Conservation (phyloP, 2,113 vertebrate genomes). For the Rhabdomys dilectus region DNA sequence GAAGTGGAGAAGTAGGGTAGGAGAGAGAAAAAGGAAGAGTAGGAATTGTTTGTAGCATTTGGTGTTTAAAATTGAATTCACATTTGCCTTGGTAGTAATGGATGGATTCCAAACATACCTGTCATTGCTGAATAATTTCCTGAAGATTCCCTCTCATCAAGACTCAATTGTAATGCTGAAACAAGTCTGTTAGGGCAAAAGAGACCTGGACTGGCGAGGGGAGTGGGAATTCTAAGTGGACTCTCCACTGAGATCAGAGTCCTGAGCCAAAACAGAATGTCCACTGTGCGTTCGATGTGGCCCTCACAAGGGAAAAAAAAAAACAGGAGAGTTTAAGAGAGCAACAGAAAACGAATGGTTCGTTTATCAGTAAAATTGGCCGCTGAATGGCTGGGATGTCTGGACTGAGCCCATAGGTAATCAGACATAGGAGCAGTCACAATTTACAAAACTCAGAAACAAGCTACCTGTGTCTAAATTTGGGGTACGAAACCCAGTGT, state of each 20-base stretch:
- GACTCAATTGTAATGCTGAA: conserved; percentile 24
- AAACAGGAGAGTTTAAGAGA: conserved; percentile 60
- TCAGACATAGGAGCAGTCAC: not conserved
- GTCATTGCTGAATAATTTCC: conserved; percentile 53
- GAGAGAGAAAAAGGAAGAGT: not conserved
- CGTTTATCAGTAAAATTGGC: conserved; percentile 64
- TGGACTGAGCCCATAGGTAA: conserved; percentile 53
- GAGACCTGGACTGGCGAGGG: not conserved
- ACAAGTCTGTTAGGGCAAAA: conserved; percentile 26
- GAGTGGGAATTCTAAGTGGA: conserved; percentile 20
- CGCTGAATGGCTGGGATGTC: conserved; percentile 43
- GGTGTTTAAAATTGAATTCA: not conserved
- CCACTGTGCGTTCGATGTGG: conserved; percentile 17
- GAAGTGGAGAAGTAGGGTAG: not conserved
- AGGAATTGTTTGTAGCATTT: not conserved
- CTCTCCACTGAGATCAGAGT: conserved; percentile 1
- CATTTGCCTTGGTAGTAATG: conserved; percentile 35
- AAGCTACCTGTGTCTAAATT: not conserved
- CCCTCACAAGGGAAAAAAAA: not conserved
- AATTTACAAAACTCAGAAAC: not conserved
- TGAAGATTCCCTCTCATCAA: conserved; percentile 26
- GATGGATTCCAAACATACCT: not conserved
- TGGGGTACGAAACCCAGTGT: conserved; percentile 41
- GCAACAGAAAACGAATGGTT: conserved; percentile 57
- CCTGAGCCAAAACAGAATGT: not conserved